Conservation (phyloP, 2,888 invertebrate species). For the Parelbella ahira region DNA sequence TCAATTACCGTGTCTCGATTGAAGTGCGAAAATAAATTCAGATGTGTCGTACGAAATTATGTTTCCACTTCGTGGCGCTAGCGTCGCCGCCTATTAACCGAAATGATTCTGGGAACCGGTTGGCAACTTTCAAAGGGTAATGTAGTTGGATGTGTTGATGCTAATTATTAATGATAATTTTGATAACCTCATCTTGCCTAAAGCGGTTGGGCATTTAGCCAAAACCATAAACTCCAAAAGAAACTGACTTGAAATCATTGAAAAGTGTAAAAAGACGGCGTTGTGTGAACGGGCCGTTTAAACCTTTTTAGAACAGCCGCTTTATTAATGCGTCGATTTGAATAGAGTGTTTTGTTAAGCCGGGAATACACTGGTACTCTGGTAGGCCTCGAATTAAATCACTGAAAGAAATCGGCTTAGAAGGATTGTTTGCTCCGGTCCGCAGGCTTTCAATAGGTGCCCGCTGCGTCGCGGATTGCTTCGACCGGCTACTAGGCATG, state of each 20-base stretch:
- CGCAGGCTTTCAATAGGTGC: slow-evolving; percentile 12
- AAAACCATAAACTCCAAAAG: too few relatives aligned
- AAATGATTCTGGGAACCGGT: slow-evolving; percentile 14
- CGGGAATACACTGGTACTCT: slow-evolving; percentile 12
- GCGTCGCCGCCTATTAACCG: slow-evolving; percentile 6
- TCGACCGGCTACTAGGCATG: too few relatives aligned
- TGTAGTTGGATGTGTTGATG: too few relatives aligned
- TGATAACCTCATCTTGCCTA: too few relatives aligned
- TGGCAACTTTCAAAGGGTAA: slow-evolving; percentile 6
- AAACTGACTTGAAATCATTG: too few relatives aligned
- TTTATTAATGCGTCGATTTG: not conserved
- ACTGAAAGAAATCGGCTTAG: slow-evolving; percentile 13
- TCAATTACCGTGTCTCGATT: slow-evolving; percentile 19
- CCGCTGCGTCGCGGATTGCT: slow-evolving; percentile 4
- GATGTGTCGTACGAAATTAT: slow-evolving; percentile 16
- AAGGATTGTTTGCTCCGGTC: slow-evolving; percentile 14
- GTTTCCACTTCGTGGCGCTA: slow-evolving; percentile 21
- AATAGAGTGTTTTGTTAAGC: slow-evolving; percentile 3
- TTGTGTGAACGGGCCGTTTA: too few relatives aligned
- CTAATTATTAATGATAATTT: too few relatives aligned
- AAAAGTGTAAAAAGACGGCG: too few relatives aligned
- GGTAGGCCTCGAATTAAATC: slow-evolving; percentile 9
- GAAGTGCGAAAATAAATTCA: slow-evolving; percentile 20
- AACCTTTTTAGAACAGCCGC: too few relatives aligned
- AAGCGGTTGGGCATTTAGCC: too few relatives aligned